Evolutionary conservation across 2,888 invertebrate genomes (phyloP), one percentile per base, ranked within the genome.

Genomic region (Sialis fuliginosa): DNA sequence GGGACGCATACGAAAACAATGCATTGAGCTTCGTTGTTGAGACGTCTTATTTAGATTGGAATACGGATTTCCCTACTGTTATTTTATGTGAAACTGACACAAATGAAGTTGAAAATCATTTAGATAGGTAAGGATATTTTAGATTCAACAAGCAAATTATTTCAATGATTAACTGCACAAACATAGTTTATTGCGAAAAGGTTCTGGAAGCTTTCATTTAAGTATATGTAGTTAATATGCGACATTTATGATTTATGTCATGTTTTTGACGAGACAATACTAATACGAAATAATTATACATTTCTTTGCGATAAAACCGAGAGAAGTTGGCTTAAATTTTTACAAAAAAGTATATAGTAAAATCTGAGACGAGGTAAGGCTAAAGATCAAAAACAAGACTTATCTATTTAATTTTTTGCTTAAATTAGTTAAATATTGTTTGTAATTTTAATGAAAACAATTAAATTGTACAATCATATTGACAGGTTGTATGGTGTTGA

Each of bases 11-110:
- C 58, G 65, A 75, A 48, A 69, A 72, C 48, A 79, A 76, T 58
- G 80, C 84, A 1, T 80, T 85, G 43, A 83, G 81, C 59, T 84
- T 85, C 57, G 84, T 81, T 0, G 74, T 79, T 6, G 85, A 85
- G 53, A 82, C 83, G 0, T 76, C 73, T 1, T 84, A 81, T 61
- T 68, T 76, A 0, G 72, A 80, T 48, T 85, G 84, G 82, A 66
- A 79, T 52, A 81, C 81, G 0, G 69, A 75, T 48, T 79, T 86
- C 62, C 84, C 85, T 0, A 66, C 81, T 0, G 68, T 85, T n/a
- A 74, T 76, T 0, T 63, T 86, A 10, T 87, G 86, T 58, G 82
- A 83, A 60, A 65, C 64, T 0, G 70, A 74, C 52, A 81, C 81
- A 54, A 66, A 71, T 37, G 70, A 70, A 48, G 69, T 81, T 48